Evolutionary conservation across 1,140 invertebrate species (phyloP), one percentile per base, ranked within the genome.

Genomic region (Ladona fulva): DNA sequence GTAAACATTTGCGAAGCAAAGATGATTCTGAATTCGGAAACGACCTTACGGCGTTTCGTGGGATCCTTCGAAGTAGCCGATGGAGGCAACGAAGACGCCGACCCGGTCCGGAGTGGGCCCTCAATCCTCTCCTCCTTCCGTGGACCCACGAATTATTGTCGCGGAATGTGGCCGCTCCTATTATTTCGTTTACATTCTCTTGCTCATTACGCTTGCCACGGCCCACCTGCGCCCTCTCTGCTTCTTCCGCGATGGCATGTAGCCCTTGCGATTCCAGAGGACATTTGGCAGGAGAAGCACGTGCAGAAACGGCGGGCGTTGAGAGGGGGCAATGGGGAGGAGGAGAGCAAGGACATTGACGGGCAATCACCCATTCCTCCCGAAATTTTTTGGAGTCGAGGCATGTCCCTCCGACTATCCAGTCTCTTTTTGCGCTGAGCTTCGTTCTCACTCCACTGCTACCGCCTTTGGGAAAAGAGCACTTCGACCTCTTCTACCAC

Each of bases 321-420:
- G 52, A 66, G 52, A 66, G 52, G 52, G 52, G 52, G n/a, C 14
- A 66, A 66, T 16, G n/a, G 52, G 52, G 52, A 66, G 52, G 52
- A 12, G n/a, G 52, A 66, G n/a, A 66, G 52, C 52, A 66, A 66
- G 52, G 52, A 66, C 52, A 66, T 66, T 66, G 52, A 66, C 52
- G 52, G 52, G 52, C 52, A 66, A 66, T 66, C 52, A 66, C 52
- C 52, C 52, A 66, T 66, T 19, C 52, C 52, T 66, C 52, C n/a
- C n/a, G n/a, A 16, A 16, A 19, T 22, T 22, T 66, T 66, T 66
- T 22, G 16, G 52, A 66, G 52, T 66, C 52, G 52, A 66, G 52
- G n/a, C 52, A 66, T 66, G 52, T 66, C 52, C 52, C 29, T 37
- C 29, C 52, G 52, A 66, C 3, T 66, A 66, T 22, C 52, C 52